Base-by-base conservation (phyloP, 23 tunicate genomes). In the Botrylloides violaceus region DNA sequence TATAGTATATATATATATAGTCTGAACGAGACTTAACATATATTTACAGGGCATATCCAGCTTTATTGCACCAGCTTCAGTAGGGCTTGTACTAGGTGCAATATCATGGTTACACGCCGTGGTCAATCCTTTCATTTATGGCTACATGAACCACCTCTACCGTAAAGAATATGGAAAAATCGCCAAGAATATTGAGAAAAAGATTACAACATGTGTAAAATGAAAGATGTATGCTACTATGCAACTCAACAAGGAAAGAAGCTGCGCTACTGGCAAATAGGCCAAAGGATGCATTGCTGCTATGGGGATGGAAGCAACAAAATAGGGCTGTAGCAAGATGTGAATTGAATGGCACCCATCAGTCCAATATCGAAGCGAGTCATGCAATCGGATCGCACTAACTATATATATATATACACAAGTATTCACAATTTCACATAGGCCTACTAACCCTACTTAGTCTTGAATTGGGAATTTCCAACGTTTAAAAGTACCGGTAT, bases 21-120 rank as follows among this genome's bases (percentile, higher is more conserved):
- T n/a, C n/a, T n/a, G n/a, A n/a, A n/a, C n/a, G n/a, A n/a, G n/a
- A n/a, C n/a, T n/a, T n/a, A n/a, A n/a, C n/a, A n/a, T n/a, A n/a
- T n/a, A n/a, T 0, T 47, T 60, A 48, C 77, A 88, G 96, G 71
- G 64, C 22, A 23, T 82, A 22, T 59, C 58, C 22, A 66, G 37
- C 25, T 29, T 61, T 33, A 34, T 49, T 3, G 73, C 60, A 6
- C 72, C 88, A 71, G 84, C 97, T 60, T 28, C 63, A 49, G 80
- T 66, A 36, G 22, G 49, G 1, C 29, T 83, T 0, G 72, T 83
- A 26, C 70, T 83, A 29, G 79, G 79, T 22, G 66, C 72, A 64
- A 78, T 90, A 7, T 37, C 97, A 20, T 90, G 97, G 97, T 29
- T 90, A 23, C 97, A 90, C 66, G 81, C 97, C 26, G 77, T 90